Base-by-base conservation (phyloP, 2,888 invertebrate genomes). In the Xanthorhoe designata region DNA sequence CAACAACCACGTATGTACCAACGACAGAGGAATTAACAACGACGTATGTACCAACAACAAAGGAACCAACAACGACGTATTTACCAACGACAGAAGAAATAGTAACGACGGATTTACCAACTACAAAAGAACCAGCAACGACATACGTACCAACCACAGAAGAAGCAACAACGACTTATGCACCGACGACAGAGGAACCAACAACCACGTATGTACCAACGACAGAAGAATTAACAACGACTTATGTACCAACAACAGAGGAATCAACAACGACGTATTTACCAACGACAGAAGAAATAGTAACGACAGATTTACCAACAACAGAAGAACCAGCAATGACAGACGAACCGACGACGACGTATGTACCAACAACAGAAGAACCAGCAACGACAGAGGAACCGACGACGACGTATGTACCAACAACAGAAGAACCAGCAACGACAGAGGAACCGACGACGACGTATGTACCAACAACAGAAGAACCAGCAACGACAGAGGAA, bases 401-500 rank as follows among this genome's bases (percentile, higher is more conserved):
- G 35, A 55, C 59, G 13, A 67, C 55, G 51, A 47, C 19, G 38
- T 47, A 35, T 13, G 54, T 24, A 18, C 15, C 67, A 17, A 63
- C 61, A 9, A 69, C 66, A 8, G 18, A 10, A 2, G 53, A 57
- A 10, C 47, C n/a, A n/a, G n/a, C 62, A 5, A 64, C 64, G n/a
- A 57, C 67, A 17, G 35, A 42, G n/a, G 47, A 47, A 5, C 55
- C 63, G 1, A 1, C 7, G 6, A 32, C 32, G 6, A 24, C n/a
- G n/a, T n/a, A n/a, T 8, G 57, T 61, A 4, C 8, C 32, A 7
- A 32, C 32, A 6, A 32, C 32, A 7, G 32, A 32, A 32, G 24
- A 24, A 24, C 2, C 5, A 2, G 5, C 24, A 42, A 58, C 68
- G 50, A n/a, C n/a, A n/a, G n/a, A n/a, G n/a, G n/a, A n/a, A n/a